A percentile compares a stretch with the other conserved stretches of the same genome.
Conservation (phyloP, 1,140 invertebrate species). For the Chironomus striatipennis region DNA sequence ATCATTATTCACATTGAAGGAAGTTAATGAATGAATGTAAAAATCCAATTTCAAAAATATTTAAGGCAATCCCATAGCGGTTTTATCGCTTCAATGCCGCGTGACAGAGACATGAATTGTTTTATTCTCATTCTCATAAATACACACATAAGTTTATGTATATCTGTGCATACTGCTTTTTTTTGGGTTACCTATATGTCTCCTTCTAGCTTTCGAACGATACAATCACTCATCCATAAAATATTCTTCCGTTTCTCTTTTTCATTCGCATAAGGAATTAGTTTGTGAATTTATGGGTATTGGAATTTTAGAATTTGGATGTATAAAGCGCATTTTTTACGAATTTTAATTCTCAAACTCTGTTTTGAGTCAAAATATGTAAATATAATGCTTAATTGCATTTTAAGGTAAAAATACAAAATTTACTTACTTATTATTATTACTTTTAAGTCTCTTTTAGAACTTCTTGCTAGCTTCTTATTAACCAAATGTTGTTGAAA, state of each 20-base stretch:
- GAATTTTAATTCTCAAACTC: too few species aligned
- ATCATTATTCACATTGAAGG: not conserved
- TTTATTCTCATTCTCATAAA: not conserved
- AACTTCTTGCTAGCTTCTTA: too few species aligned
- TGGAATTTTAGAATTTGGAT: too few species aligned
- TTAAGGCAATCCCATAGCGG: not conserved
- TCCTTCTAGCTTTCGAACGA: not conserved
- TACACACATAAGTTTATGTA: not conserved
- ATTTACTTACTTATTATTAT: too few species aligned
- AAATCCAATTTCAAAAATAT: not conserved
- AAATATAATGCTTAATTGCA: too few species aligned
- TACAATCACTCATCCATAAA: constrained; percentile 15
- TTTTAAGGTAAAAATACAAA: too few species aligned
- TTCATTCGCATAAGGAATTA: not conserved
- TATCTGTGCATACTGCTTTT: not conserved
- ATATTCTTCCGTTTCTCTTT: constrained; percentile 14
- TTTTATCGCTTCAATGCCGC: constrained; percentile 6
- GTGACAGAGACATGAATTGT: constrained; percentile 6
- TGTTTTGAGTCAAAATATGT: too few species aligned
- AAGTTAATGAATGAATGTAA: not conserved
- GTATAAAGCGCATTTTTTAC: too few species aligned
- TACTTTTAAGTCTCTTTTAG: too few species aligned
- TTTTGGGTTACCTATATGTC: not conserved
- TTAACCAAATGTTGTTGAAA: too few species aligned
- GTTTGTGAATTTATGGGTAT: too few species aligned